Evolutionary conservation across 2,888 invertebrate species (phyloP).

Genomic region (Seira musarum): DNA sequence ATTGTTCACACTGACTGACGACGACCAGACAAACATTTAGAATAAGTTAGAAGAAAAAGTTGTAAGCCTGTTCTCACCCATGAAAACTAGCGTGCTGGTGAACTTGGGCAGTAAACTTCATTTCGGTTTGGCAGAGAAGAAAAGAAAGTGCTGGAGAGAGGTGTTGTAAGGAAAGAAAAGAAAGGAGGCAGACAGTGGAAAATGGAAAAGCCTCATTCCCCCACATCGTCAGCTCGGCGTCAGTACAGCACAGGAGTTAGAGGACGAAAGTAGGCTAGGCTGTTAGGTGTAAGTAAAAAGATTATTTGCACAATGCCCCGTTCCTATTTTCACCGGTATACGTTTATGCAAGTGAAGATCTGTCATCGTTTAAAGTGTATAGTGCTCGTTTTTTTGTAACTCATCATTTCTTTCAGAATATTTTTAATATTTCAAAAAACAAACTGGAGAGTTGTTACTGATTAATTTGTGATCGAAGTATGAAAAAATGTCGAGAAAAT

Average conservation of each 20-base stretch:
- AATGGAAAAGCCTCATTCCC: neutral
- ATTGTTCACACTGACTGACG: neutral
- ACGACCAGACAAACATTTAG: neutral
- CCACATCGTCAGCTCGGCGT: neutral
- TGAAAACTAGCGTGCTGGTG: constrained; percentile 2
- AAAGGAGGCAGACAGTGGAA: constrained; percentile 9
- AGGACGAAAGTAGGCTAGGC: neutral
- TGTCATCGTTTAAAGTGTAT: too few relatives aligned
- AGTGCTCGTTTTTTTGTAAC: too few relatives aligned
- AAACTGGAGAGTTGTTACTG: too few relatives aligned
- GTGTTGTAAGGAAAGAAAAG: neutral
- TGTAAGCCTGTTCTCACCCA: too few relatives aligned
- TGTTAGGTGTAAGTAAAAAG: neutral
- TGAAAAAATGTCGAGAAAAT: too few relatives aligned
- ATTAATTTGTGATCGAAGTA: too few relatives aligned
- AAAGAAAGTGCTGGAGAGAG: too few relatives aligned
- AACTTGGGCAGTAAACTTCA: neutral
- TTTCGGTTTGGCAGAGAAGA: too few relatives aligned
- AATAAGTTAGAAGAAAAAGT: neutral
- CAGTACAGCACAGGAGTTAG: neutral
- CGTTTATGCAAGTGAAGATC: too few relatives aligned
- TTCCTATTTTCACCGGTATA: too few relatives aligned
- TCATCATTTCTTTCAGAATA: too few relatives aligned
- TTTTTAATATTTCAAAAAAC: too few relatives aligned
- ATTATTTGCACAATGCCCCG: neutral